phyloP scores from a whole-genome alignment of 1,140 invertebrate genomes.

The Chrysopa pallens region DNA sequence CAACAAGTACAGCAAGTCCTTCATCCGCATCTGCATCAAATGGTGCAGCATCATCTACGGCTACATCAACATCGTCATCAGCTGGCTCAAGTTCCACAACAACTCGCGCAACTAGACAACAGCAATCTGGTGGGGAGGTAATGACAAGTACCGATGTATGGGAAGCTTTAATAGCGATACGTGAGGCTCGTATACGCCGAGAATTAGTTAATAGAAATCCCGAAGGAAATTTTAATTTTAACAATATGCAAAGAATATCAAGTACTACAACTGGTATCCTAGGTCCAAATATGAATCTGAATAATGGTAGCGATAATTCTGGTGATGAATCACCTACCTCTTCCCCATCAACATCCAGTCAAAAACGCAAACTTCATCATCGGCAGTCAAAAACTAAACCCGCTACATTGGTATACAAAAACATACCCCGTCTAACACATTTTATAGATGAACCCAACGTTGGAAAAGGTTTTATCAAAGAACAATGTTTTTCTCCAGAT shows the following conservation, averaged over 20 bases:
- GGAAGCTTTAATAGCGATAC: slow-evolving; percentile 43
- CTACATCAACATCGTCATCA: slow-evolving; percentile 7
- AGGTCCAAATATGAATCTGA: not conserved
- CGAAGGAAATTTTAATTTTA: not conserved
- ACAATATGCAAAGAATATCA: not conserved
- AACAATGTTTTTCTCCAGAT: slow-evolving; percentile 75
- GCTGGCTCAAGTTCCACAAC: not conserved
- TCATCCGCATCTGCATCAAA: too few relatives aligned
- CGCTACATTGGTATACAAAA: slow-evolving; percentile 22
- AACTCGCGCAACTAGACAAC: not conserved
- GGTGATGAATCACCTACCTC: slow-evolving; percentile 4
- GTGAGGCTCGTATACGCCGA: slow-evolving; percentile 37
- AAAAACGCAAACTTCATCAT: slow-evolving; percentile 12
- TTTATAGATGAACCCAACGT: slow-evolving; percentile 75
- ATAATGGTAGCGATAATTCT: not conserved
- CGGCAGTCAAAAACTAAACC: not conserved
- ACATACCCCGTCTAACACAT: slow-evolving; percentile 61
- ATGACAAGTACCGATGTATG: slow-evolving; percentile 28
- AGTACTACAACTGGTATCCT: not conserved
- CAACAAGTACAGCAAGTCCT: too few relatives aligned
- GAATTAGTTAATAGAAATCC: slow-evolving; percentile 25
- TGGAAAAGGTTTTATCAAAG: slow-evolving; percentile 72
- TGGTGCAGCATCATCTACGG: too few relatives aligned
- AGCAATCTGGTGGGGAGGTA: too few relatives aligned
- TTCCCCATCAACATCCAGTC: not conserved